Evolutionary conservation across 2,888 invertebrate genomes (phyloP).

Genomic region (Melanargia galathea): DNA sequence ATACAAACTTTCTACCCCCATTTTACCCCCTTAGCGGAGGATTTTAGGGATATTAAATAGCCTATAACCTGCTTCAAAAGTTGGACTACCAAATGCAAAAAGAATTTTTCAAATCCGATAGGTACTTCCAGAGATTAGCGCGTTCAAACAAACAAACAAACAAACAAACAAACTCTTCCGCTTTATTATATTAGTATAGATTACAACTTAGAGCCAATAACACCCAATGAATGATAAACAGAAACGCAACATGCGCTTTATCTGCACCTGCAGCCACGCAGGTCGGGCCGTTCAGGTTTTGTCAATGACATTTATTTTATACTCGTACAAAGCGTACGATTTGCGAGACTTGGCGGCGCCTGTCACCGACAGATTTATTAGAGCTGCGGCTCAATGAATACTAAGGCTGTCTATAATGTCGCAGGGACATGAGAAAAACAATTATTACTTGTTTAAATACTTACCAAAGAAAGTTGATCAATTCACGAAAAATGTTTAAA

Average conservation of each 20-base stretch:
- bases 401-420: constrained; percentile 28
- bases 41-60: no score
- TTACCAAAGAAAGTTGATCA: no score
- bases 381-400: constrained; percentile 41
- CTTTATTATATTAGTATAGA: not conserved
- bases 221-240: constrained; percentile 3
- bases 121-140: no score
- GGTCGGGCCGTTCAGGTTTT: not conserved
- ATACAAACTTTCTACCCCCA: no score
- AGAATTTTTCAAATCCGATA: no score
- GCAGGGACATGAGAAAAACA: not conserved
- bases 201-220: not conserved
- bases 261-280: constrained; percentile 2
- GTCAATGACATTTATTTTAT: constrained; percentile 37
- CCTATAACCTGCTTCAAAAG: no score
- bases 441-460: no score
- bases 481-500: no score
- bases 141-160: no score
- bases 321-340: constrained; percentile 36
- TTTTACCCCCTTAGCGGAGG: no score
- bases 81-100: no score
- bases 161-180: no score
- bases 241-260: not conserved
- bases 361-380: constrained; percentile 55
- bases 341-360: constrained; percentile 67